phyloP scores from a whole-genome alignment of 1,140 invertebrate species.

The Brachionus sp. region DNA sequence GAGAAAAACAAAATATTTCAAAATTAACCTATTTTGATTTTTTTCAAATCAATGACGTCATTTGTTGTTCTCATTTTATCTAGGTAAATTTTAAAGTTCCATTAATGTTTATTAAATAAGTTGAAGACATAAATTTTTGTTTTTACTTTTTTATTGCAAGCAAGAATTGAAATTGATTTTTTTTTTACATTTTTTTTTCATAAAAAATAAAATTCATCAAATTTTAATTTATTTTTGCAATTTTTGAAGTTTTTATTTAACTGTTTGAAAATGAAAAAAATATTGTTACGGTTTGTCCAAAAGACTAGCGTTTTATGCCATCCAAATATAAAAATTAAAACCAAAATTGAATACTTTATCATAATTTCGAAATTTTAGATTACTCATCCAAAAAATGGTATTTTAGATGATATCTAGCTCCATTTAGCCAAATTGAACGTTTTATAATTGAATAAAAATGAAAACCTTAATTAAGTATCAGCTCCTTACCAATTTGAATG shows the following conservation, averaged over 20 bases:
- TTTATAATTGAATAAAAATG: background rate
- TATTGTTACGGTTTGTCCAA: background rate
- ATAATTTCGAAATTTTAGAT: background rate
- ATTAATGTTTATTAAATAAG: background rate
- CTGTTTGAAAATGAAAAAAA: background rate
- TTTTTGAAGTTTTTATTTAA: too few species aligned
- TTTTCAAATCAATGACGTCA: background rate
- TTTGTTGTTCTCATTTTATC: background rate
- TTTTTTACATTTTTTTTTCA: background rate
- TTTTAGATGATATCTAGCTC: background rate
- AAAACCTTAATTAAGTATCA: slow-evolving; percentile 18
- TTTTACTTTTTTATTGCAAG: slow-evolving; percentile 5
- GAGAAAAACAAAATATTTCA: background rate
- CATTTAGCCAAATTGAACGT: background rate
- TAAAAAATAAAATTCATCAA: slow-evolving; percentile 1
- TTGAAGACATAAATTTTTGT: background rate
- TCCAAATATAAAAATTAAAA: background rate
- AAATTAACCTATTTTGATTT: slow-evolving; percentile 24
- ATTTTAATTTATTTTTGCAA: slow-evolving; percentile 25
- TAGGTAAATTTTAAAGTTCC: background rate
- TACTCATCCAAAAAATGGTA: background rate
- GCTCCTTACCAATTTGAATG: background rate
- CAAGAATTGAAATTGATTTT: slow-evolving; percentile 7
- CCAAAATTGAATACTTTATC: background rate
- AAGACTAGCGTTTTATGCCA: background rate